Evolutionary conservation across 2,797 vertebrate species (phyloP).

Genomic region (Tragopan temminckii): DNA sequence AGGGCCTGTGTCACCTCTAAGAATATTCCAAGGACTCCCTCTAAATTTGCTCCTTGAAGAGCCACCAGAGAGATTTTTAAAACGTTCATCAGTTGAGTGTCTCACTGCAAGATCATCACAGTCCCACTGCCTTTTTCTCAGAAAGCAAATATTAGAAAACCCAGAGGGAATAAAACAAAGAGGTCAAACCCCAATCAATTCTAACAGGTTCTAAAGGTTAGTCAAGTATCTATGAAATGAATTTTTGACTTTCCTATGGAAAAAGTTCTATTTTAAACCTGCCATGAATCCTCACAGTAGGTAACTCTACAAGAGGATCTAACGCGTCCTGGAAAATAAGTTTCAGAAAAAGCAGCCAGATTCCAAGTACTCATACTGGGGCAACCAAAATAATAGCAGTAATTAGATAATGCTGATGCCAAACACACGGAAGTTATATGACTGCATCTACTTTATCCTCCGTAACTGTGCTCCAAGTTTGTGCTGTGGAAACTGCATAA

Average conservation of each 20-base stretch:
- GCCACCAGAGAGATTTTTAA: neutral
- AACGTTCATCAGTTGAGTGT: neutral
- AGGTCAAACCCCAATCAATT: neutral
- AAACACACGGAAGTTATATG: rapidly evolving
- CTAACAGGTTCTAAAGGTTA: neutral
- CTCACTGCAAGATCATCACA: neutral
- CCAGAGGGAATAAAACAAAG: neutral
- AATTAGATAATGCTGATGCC: neutral
- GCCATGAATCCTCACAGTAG: neutral
- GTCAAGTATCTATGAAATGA: neutral
- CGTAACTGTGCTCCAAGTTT: neutral
- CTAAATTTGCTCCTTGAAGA: neutral
- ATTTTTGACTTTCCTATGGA: neutral
- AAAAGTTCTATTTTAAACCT: neutral
- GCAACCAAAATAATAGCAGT: neutral
- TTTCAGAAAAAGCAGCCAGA: neutral
- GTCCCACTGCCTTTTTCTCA: neutral
- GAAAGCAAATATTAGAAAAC: neutral
- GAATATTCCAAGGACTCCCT: slow-evolving; percentile 32
- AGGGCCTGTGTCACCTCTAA: neutral
- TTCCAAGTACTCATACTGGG: neutral
- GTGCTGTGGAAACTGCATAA: neutral
- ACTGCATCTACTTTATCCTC: neutral
- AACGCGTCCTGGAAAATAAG: neutral
- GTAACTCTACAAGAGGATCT: neutral